These are phyloP conservation scores for chimpanzee (Pan troglodytes) DNA, from an alignment of 2,113 vertebrate genomes.

Conservation along the genomic window NHGRI_mPanTro3-v2.1_pri NC_072408.2:23974501-23975000, in stretches of 20 bases:
- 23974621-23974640: accelerated
- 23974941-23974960: too few relatives aligned
- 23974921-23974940: too few relatives aligned
- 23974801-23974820: neutral
- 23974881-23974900: too few relatives aligned
- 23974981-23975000: too few relatives aligned
- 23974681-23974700: neutral
- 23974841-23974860: neutral
- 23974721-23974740: neutral
- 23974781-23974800: conserved; percentile 11
- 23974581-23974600: neutral
- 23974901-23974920: too few relatives aligned
- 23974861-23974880: too few relatives aligned
- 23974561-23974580: neutral
- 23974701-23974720: neutral
- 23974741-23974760: neutral
- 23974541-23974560: neutral
- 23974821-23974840: neutral
- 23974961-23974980: too few relatives aligned
- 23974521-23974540: neutral
- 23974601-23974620: neutral
- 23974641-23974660: neutral
- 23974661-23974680: neutral
- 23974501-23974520: neutral
- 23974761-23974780: neutral